Conservation (phyloP, 1,140 invertebrate species). For the Rhynchophorus ferrugineus region DNA sequence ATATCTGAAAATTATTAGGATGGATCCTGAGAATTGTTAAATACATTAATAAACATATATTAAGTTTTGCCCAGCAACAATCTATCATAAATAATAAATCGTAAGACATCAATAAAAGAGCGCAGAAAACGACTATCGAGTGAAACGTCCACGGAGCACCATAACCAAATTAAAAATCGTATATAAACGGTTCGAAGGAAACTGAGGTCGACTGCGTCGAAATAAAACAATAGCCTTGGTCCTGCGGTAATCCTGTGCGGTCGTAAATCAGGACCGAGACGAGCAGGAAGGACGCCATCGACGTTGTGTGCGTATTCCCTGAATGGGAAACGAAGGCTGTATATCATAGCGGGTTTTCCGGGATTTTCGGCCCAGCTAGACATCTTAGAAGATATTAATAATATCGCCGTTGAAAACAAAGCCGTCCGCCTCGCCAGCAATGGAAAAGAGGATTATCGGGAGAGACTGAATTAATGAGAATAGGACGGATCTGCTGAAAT, state of each 20-base stretch:
- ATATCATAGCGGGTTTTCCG: conserved; percentile 19
- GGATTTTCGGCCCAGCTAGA: conserved; percentile 8
- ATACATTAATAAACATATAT: too few relatives aligned
- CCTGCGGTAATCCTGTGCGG: conserved; percentile 14
- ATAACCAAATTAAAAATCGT: too few relatives aligned
- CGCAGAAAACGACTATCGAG: too few relatives aligned
- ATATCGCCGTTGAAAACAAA: conserved; percentile 14
- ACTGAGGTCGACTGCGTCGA: too few relatives aligned
- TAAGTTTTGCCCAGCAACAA: too few relatives aligned
- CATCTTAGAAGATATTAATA: conserved; percentile 15
- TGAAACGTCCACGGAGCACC: too few relatives aligned
- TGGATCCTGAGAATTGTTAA: too few relatives aligned
- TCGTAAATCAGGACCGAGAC: conserved; percentile 14
- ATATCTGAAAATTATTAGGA: too few relatives aligned
- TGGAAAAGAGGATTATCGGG: neutral
- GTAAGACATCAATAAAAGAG: too few relatives aligned
- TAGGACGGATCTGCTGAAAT: neutral
- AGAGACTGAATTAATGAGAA: neutral
- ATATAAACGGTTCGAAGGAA: too few relatives aligned
- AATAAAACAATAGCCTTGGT: conserved; percentile 15
- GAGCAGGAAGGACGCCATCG: conserved; percentile 16
- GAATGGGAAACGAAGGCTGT: conserved; percentile 21
- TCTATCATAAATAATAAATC: too few relatives aligned
- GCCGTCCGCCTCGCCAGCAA: neutral
- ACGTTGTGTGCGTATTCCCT: conserved; percentile 20